Evolutionary conservation across 2,113 vertebrate genomes (phyloP).

Genomic region (Mixornis gularis): DNA sequence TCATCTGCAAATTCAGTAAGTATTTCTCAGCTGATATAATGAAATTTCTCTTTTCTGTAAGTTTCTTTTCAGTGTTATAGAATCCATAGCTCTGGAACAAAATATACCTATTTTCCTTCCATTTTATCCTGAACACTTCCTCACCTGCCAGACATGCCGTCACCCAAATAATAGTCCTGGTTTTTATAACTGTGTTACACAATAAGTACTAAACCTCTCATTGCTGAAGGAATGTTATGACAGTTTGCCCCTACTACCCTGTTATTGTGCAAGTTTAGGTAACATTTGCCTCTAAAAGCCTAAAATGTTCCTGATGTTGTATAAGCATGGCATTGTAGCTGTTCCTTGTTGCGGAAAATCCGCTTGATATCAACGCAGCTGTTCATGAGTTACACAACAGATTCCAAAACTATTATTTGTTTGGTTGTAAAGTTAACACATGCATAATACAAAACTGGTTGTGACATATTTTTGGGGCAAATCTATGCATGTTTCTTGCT

Average conservation of each 20-base stretch:
- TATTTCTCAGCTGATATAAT: not conserved
- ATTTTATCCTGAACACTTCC: not conserved
- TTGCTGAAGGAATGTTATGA: not conserved
- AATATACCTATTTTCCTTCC: not conserved
- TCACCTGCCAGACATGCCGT: not conserved
- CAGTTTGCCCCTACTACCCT: not conserved
- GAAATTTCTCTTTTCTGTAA: not conserved
- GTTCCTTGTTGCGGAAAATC: not conserved
- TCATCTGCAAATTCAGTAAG: conserved; percentile 11
- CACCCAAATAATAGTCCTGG: not conserved
- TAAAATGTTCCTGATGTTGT: not conserved
- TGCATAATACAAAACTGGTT: not conserved
- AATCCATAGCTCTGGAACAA: not conserved
- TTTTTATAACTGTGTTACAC: not conserved
- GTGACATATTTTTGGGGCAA: not conserved
- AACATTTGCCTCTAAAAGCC: not conserved
- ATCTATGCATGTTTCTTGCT: not conserved
- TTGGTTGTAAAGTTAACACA: not conserved
- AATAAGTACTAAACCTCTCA: not conserved
- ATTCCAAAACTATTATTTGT: not conserved
- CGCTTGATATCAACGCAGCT: not conserved
- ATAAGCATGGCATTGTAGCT: not conserved
- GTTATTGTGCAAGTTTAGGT: not conserved
- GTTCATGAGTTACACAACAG: not conserved
- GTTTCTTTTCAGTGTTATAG: not conserved